These are phyloP conservation scores for Reticulitermes speratus DNA, from an alignment of 1,140 invertebrate species.

Conservation along the genomic window DNA sequence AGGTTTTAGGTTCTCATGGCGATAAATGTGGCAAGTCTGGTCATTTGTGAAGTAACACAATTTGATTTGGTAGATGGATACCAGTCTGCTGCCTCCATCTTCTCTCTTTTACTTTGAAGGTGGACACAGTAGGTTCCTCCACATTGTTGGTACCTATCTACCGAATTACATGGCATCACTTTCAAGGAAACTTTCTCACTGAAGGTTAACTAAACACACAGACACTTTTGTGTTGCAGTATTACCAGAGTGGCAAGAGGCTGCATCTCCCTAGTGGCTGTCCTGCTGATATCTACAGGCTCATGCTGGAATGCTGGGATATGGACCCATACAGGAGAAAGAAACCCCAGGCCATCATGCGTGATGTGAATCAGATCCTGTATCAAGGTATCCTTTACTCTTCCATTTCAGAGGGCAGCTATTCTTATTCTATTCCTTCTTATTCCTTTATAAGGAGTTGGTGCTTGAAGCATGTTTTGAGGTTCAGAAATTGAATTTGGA, in stretches of 20 bases:
- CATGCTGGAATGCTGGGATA: slow-evolving; percentile 86
- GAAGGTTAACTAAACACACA: too few species aligned
- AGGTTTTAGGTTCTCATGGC: too few species aligned
- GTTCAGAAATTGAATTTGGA: too few species aligned
- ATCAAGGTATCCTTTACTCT: slow-evolving; percentile 55
- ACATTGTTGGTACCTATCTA: too few species aligned
- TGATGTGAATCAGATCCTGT: slow-evolving; percentile 77
- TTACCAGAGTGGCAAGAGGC: slow-evolving; percentile 68
- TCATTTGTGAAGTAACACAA: too few species aligned
- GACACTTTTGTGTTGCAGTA: slow-evolving; percentile 46
- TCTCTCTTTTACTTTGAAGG: too few species aligned
- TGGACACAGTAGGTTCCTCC: too few species aligned
- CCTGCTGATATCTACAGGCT: slow-evolving; percentile 79
- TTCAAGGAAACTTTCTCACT: too few species aligned
- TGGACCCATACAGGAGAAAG: slow-evolving; percentile 66
- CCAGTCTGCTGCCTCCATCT: too few species aligned
- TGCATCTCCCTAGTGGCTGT: slow-evolving; percentile 73
- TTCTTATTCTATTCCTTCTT: slow-evolving; percentile 23
- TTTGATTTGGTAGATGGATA: too few species aligned
- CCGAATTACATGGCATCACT: too few species aligned
- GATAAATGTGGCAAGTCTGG: too few species aligned
- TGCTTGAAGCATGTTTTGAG: not conserved
- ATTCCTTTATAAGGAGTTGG: not conserved
- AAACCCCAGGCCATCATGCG: slow-evolving; percentile 78
- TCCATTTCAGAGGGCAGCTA: not conserved